A percentile compares a stretch with the other conserved stretches of the same genome.
Evolutionary conservation across 2,888 invertebrate genomes (phyloP).

Genomic region (Chaetoderma sp.): DNA sequence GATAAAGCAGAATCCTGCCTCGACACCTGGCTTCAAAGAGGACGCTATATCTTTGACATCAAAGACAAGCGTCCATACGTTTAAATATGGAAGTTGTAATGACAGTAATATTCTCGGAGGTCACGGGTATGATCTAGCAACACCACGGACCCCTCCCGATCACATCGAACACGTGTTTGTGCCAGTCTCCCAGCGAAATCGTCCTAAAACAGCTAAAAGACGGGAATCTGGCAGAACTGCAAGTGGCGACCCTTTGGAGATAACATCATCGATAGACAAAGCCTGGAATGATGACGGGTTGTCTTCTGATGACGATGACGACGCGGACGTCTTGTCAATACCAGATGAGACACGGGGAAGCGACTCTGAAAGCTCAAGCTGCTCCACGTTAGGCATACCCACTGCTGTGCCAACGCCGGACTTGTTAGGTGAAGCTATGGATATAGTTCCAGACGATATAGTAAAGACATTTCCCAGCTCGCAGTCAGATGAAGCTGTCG

Average conservation of each 20-base stretch:
- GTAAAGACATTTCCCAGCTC: neutral
- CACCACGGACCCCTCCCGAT: no score
- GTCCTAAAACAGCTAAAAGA: neutral
- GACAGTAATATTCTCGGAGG: no score
- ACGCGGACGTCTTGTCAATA: conserved; percentile 48
- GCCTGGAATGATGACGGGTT: neutral
- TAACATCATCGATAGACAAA: neutral
- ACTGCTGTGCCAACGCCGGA: conserved; percentile 22
- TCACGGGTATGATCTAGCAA: no score
- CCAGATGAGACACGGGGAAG: conserved; percentile 49
- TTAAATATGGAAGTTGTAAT: no score
- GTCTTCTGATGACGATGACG: conserved; percentile 39
- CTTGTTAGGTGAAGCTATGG: conserved; percentile 19
- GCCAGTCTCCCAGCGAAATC: neutral
- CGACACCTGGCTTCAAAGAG: no score
- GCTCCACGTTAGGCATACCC: conserved; percentile 36
- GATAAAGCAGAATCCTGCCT: no score
- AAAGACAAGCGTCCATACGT: no score
- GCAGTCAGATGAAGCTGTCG: no score
- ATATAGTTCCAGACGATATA: conserved; percentile 20
- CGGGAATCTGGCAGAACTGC: neutral
- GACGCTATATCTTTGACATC: no score
- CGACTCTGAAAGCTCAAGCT: conserved; percentile 21
- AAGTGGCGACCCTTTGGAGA: neutral
- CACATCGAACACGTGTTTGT: no score